Conservation (phyloP, 2,797 vertebrate genomes). For the Micropoecilia bifurca region DNA sequence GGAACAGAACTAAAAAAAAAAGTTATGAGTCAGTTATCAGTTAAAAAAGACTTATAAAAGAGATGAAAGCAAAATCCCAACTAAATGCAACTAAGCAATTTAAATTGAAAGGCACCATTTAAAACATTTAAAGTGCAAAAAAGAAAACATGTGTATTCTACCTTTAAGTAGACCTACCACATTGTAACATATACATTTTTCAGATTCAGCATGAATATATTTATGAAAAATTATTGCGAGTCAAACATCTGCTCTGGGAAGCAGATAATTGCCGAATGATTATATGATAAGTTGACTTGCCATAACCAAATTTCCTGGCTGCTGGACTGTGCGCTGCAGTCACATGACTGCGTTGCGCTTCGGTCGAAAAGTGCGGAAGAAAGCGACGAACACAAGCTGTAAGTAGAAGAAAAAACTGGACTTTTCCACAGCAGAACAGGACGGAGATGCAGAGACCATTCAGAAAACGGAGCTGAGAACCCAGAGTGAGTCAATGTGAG, state of each 20-base stretch:
- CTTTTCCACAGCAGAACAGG: not conserved
- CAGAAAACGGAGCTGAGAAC: not conserved
- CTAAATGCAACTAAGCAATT: not conserved
- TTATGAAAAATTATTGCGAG: not conserved
- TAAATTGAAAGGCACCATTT: not conserved
- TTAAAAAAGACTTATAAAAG: not conserved
- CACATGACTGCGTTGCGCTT: conserved; percentile 57
- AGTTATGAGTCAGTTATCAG: not conserved
- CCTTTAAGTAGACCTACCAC: not conserved
- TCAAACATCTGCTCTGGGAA: not conserved
- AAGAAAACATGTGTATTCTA: not conserved
- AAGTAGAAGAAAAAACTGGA: not conserved
- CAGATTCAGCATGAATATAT: not conserved
- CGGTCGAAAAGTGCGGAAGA: conserved; percentile 21
- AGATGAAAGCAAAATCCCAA: not conserved
- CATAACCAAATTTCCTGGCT: not conserved
- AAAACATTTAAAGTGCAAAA: not conserved
- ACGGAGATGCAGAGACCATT: conserved; percentile 17
- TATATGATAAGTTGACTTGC: not conserved
- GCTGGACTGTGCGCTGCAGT: conserved; percentile 9
- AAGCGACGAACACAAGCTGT: conserved; percentile 3
- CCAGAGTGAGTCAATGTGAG: conserved; percentile 37
- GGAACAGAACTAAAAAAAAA: not conserved
- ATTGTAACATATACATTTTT: not conserved
- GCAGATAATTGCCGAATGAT: not conserved